Evolutionary conservation across 1,140 invertebrate species (phyloP).

Genomic region (Asbolus verrucosus): DNA sequence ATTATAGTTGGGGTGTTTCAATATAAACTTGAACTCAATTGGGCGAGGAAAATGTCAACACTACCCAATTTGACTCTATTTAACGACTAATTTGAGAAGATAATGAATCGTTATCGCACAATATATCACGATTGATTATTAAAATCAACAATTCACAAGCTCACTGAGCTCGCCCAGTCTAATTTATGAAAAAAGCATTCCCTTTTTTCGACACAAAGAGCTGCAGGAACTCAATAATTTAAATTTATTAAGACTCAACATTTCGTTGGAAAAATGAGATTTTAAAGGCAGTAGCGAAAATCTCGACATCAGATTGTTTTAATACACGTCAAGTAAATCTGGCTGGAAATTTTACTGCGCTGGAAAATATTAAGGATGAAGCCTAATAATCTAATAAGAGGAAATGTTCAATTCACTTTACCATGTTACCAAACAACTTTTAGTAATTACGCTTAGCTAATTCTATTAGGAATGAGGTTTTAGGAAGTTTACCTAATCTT

Average conservation of each 20-base stretch:
- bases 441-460: conserved; percentile 34
- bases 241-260: conserved; percentile 1
- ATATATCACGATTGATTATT: conserved; percentile 1
- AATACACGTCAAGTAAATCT: conserved; percentile 29
- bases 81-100: conserved; percentile 14
- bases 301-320: conserved; percentile 16
- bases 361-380: conserved; percentile 23
- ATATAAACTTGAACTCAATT: conserved; percentile 21
- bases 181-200: conserved; percentile 10
- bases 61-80: conserved; percentile 29
- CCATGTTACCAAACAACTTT: conserved; percentile 39
- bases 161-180: conserved; percentile 4
- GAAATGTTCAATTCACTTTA: conserved; percentile 38
- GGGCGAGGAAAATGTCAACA: conserved; percentile 23
- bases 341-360: neutral
- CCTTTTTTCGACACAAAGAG: neutral
- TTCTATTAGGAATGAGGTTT: conserved; percentile 36
- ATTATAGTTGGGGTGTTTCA: conserved; percentile 19
- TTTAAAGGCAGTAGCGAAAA: neutral
- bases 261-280: neutral
- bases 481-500: conserved; percentile 36
- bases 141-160: conserved; percentile 3
- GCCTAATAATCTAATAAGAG: conserved; percentile 34
- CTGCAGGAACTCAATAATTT: conserved; percentile 7
- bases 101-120: neutral